A percentile compares a stretch with the other conserved stretches of the same genome.
These are phyloP conservation scores for Zoanthus sociatus DNA, from an alignment of 92 coral and sea anemone genomes.

Conservation along the genomic window DNA sequence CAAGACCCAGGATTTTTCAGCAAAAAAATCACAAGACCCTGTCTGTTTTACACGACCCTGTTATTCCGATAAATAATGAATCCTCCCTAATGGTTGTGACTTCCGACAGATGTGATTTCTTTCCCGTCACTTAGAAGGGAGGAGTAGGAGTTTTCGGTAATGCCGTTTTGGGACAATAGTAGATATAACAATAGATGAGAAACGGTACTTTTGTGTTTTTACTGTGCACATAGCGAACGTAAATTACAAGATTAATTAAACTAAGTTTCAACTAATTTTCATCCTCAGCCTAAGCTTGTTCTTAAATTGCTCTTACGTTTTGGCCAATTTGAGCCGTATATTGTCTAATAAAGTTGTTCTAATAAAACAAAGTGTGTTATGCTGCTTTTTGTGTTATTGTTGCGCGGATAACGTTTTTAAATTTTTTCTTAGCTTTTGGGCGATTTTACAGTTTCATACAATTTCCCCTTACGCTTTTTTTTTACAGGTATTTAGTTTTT, in stretches of 20 bases:
- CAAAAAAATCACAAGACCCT: too few relatives aligned
- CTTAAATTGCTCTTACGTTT: too few relatives aligned
- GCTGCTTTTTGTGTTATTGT: constrained; percentile 20
- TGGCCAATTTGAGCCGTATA: too few relatives aligned
- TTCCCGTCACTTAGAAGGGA: constrained; percentile 1
- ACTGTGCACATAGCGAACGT: too few relatives aligned
- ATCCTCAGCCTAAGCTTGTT: too few relatives aligned
- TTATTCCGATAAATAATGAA: too few relatives aligned
- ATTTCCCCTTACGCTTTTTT: not conserved
- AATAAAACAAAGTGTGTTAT: not conserved
- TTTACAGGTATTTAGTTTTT: not conserved
- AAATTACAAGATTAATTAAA: too few relatives aligned
- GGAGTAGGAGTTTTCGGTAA: constrained; percentile 17
- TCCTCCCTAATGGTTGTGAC: not conserved
- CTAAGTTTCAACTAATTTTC: too few relatives aligned
- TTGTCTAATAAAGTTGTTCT: too few relatives aligned
- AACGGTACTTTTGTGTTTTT: too few relatives aligned
- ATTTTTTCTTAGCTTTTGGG: not conserved
- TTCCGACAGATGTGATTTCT: constrained; percentile 11
- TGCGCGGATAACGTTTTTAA: not conserved
- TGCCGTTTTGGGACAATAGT: not conserved
- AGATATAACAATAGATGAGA: not conserved
- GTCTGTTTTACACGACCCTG: too few relatives aligned
- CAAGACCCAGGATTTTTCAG: too few relatives aligned
- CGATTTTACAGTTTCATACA: not conserved